Evolutionary conservation across 2,113 vertebrate genomes (phyloP), one percentile per base, ranked within the genome.

Genomic region (Epinephelus lanceolatus): DNA sequence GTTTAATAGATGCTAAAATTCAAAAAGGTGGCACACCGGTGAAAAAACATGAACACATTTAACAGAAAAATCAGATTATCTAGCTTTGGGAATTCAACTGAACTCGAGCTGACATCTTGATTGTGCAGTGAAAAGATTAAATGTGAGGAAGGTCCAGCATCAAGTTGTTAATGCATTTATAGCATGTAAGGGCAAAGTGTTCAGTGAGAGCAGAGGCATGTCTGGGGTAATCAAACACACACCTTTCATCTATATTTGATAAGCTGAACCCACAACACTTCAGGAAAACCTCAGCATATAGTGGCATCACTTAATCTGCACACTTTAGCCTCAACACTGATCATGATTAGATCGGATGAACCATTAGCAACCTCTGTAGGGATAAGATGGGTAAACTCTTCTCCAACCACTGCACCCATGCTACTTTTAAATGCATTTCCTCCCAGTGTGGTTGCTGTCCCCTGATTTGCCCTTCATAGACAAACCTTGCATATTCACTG

Each of bases 201-300:
- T 62, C 25, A 37, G 19, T 0, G 1, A 30, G 25, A 57, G 13
- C 14, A n/a, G 61, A 66, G 51, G 21, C 55, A 19, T 19, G 17
- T 78, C 45, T 45, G 1, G 18, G 37, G 47, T 40, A 21, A 15
- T 45, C 21, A 56, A 5, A 37, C 25, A 40, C 40, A 49, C 51
- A 55, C 63, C 51, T 30, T 47, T 71, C 37, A 76, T 69, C 70
- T 52, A 75, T 75, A 63, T 74, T 78, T 78, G 11, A 86, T 62
- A 45, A 59, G 15, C 0, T 42, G 25, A 77, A 68, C 25, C 13
- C 13, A 42, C 71, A 40, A 27, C 62, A 65, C 61, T 57, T 23
- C 13, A 21, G 71, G 65, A 79, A 70, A 70, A 33, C 52, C 42
- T 76, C 30, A 42, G 53, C 52, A 61, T 17, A 4, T 6, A 73